Conservation (phyloP, 2,113 vertebrate species). For the Etheostoma spectabile region DNA sequence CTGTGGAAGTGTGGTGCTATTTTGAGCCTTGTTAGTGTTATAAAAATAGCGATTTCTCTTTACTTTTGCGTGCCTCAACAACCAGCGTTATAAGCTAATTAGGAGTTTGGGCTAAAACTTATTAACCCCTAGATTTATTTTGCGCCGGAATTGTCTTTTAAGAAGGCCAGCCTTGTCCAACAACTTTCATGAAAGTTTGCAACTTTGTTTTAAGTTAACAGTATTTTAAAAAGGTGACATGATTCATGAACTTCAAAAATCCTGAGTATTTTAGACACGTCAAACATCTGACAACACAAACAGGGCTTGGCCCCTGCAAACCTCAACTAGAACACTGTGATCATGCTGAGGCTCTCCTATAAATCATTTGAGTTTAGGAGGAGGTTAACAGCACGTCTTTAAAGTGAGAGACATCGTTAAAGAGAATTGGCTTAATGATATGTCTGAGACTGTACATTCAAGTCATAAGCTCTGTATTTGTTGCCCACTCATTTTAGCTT, state of each 20-base stretch:
- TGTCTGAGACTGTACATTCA: constrained; percentile 60
- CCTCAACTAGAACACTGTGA: constrained; percentile 69
- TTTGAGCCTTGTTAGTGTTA: no score
- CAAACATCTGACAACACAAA: constrained; percentile 59
- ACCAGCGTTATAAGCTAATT: no score
- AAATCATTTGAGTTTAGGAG: constrained; percentile 63
- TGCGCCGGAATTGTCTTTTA: no score
- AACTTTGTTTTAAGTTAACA: not conserved
- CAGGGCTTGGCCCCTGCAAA: constrained; percentile 51
- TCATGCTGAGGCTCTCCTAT: constrained; percentile 53
- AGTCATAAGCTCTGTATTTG: constrained; percentile 62
- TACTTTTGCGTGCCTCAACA: no score
- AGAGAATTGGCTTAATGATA: constrained; percentile 76
- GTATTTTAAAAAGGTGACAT: constrained; percentile 3
- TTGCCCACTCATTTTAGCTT: constrained; percentile 61
- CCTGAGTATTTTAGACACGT: constrained; percentile 21
- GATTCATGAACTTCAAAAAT: constrained; percentile 25
- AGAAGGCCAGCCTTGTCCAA: no score
- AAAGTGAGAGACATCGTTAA: constrained; percentile 62
- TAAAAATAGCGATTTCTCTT: no score
- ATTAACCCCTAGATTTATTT: no score
- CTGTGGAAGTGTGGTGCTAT: no score
- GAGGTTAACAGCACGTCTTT: constrained; percentile 64
- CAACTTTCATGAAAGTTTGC: not conserved
- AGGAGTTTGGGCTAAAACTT: no score